Evolutionary conservation across 2,113 vertebrate genomes (phyloP).

Genomic region (Maccullochella peelii): DNA sequence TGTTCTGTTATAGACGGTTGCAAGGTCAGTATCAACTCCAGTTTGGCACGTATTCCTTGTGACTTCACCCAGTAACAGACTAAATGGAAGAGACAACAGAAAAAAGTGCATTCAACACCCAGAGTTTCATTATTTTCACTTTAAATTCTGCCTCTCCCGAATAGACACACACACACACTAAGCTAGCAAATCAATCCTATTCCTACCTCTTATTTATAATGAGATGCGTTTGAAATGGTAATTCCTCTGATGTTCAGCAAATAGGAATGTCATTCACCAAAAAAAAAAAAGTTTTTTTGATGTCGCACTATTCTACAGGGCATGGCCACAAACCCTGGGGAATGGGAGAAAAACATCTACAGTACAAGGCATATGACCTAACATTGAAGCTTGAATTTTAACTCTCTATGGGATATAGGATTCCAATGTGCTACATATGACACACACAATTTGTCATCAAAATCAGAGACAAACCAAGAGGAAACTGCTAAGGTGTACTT

Average conservation of each 20-base stretch:
- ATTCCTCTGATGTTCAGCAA: constrained; percentile 40
- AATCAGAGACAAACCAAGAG: constrained; percentile 36
- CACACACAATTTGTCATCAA: constrained; percentile 1
- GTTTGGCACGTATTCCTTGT: constrained; percentile 75
- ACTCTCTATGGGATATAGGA: constrained; percentile 6
- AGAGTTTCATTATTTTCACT: background rate
- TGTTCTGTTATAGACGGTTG: constrained; percentile 59
- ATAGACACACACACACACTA: constrained; percentile 37
- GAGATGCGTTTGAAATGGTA: constrained; percentile 50
- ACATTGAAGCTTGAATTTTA: constrained; percentile 2
- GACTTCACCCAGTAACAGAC: constrained; percentile 35
- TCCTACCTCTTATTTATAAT: constrained; percentile 19
- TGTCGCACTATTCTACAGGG: constrained; percentile 29
- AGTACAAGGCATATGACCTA: constrained; percentile 30
- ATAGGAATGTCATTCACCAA: constrained; percentile 57
- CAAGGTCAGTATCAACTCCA: constrained; percentile 50
- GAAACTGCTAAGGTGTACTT: background rate
- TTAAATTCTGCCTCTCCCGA: constrained; percentile 15
- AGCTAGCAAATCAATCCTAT: constrained; percentile 15
- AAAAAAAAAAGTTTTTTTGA: constrained; percentile 34
- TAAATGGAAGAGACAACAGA: constrained; percentile 34
- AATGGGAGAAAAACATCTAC: constrained; percentile 21
- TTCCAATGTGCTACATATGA: constrained; percentile 31
- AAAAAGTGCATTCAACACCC: constrained; percentile 1
- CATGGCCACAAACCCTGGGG: background rate